These are phyloP conservation scores for Dendrolimus punctatus DNA, from an alignment of 1,140 invertebrate genomes.

Conservation along the genomic window DNA sequence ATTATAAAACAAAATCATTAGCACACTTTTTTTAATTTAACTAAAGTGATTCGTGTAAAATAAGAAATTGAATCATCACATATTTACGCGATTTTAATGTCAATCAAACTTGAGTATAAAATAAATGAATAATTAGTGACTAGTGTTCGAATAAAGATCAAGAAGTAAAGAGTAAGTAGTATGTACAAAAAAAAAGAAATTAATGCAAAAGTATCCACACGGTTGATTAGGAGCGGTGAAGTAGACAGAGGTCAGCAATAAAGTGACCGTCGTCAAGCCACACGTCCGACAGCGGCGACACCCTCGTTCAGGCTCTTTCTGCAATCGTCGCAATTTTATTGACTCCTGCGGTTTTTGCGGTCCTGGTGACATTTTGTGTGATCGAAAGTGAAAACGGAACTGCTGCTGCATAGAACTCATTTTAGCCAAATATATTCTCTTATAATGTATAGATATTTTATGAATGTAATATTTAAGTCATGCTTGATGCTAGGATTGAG, in stretches of 20 bases:
- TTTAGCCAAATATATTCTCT: too few species aligned
- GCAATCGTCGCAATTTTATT: slow-evolving; percentile 51
- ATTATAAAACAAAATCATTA: too few species aligned
- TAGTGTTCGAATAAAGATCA: too few species aligned
- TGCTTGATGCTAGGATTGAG: too few species aligned
- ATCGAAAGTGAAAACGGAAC: slow-evolving; percentile 50
- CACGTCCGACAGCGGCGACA: slow-evolving; percentile 50
- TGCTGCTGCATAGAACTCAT: not conserved
- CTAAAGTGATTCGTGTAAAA: too few species aligned
- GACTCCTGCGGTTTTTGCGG: slow-evolving; percentile 59
- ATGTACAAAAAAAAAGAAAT: slow-evolving; percentile 14
- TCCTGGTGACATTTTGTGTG: slow-evolving; percentile 48
- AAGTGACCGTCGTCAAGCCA: slow-evolving; percentile 61
- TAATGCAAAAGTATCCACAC: slow-evolving; percentile 31
- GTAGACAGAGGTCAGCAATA: slow-evolving; percentile 67
- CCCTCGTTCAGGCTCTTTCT: slow-evolving; percentile 35
- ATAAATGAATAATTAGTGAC: too few species aligned
- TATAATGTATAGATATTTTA: too few species aligned
- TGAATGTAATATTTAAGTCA: too few species aligned
- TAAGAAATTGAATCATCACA: too few species aligned
- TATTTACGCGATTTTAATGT: too few species aligned
- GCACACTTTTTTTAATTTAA: too few species aligned
- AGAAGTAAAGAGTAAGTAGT: not conserved
- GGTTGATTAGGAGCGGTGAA: slow-evolving; percentile 49
- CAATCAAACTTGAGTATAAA: too few species aligned